These are phyloP conservation scores for Paradoxurus hermaphroditus DNA, from an alignment of 2,113 vertebrate genomes.

Conservation along the genomic window DNA sequence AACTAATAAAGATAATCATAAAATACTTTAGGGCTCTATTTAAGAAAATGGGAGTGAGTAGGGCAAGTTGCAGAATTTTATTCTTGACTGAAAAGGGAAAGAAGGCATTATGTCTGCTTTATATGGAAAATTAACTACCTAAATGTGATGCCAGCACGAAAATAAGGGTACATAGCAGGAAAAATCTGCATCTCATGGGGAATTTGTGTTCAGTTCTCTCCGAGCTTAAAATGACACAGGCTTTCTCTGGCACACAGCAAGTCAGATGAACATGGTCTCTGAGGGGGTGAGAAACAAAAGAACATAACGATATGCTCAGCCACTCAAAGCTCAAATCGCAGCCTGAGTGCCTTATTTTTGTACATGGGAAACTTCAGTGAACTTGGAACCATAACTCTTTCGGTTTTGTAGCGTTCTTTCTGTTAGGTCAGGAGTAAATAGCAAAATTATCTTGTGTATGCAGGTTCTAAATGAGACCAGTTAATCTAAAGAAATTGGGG, in stretches of 20 bases:
- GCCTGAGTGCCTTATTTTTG: neutral
- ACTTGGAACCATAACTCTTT: neutral
- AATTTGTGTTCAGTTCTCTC: constrained; percentile 33
- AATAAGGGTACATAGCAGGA: neutral
- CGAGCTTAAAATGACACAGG: neutral
- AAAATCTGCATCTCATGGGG: neutral
- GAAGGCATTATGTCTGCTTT: constrained; percentile 38
- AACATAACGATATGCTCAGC: neutral
- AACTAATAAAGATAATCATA: constrained; percentile 72
- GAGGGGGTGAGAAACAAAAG: neutral
- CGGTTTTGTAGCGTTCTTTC: neutral
- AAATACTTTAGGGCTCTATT: constrained; percentile 65
- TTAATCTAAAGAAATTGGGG: constrained; percentile 28
- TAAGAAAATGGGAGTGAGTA: constrained; percentile 60
- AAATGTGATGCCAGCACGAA: constrained; percentile 46
- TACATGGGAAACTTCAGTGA: neutral
- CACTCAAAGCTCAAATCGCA: neutral
- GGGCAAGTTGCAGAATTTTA: constrained; percentile 48
- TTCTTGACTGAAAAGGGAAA: constrained; percentile 54
- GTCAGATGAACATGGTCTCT: neutral
- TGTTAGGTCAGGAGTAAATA: neutral
- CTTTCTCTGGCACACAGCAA: neutral
- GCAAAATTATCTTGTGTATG: neutral
- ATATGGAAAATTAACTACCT: constrained; percentile 53
- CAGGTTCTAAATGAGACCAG: neutral